These are phyloP conservation scores for Lasioglossum baleicum DNA, from an alignment of 1,140 invertebrate genomes.

Conservation along the genomic window DNA sequence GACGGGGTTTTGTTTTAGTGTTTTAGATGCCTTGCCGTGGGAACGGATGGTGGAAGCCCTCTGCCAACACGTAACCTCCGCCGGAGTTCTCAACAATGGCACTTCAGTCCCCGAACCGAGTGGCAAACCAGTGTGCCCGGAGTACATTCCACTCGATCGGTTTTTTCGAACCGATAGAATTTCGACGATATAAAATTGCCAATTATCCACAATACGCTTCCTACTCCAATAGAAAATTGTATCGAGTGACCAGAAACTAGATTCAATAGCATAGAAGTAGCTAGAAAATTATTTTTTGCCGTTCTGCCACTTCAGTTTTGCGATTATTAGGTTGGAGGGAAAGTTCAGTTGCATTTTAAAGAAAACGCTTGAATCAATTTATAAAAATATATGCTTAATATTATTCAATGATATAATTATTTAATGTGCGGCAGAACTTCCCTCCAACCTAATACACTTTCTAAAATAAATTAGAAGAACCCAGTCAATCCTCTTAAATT, in stretches of 20 bases:
- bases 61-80: slow-evolving; percentile 51
- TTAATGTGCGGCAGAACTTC: no score
- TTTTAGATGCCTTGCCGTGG: slow-evolving; percentile 74
- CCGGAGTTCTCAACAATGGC: slow-evolving; percentile 56
- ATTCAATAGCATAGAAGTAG: not conserved
- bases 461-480: no score
- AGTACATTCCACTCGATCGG: slow-evolving; percentile 26
- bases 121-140: slow-evolving; percentile 9
- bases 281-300: no score
- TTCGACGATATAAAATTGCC: not conserved
- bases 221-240: not conserved
- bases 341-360: no score
- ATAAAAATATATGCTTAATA: no score
- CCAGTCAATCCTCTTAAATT: no score
- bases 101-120: slow-evolving; percentile 32
- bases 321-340: no score
- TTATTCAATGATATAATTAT: no score
- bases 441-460: no score
- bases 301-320: no score
- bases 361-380: no score
- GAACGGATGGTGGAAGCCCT: slow-evolving; percentile 64
- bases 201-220: not conserved
- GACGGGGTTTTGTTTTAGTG: slow-evolving; percentile 73
- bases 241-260: not conserved
- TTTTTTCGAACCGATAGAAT: not conserved